A percentile compares a stretch with the other conserved stretches of the same genome.
Evolutionary conservation across 1,140 invertebrate species (phyloP).

Genomic region (Chymomyza costata): DNA sequence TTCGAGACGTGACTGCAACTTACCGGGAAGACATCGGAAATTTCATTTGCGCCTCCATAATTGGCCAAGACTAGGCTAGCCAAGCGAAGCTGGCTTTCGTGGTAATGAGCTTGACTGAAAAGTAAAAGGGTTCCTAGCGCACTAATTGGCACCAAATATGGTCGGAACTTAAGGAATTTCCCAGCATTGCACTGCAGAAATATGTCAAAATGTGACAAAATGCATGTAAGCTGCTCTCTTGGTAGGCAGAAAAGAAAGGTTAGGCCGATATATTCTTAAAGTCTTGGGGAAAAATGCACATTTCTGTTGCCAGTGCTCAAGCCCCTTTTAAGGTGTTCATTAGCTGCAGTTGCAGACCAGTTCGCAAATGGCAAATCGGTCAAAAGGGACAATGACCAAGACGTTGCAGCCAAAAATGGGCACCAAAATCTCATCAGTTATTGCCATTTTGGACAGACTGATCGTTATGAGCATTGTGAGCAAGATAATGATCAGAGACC

Average conservation of each 20-base stretch:
- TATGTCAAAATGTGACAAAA: slow-evolving; percentile 74
- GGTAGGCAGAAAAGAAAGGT: background rate
- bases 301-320: slow-evolving; percentile 23
- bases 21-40: slow-evolving; percentile 44
- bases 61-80: slow-evolving; percentile 20
- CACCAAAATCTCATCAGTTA: slow-evolving; percentile 61
- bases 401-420: slow-evolving; percentile 47
- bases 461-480: slow-evolving; percentile 27
- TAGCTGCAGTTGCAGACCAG: too few species aligned
- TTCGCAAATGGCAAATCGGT: too few species aligned
- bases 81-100: background rate
- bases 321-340: slow-evolving; percentile 69
- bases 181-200: slow-evolving; percentile 38
- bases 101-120: slow-evolving; percentile 32
- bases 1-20: slow-evolving; percentile 45
- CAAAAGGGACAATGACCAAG: slow-evolving; percentile 37
- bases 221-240: slow-evolving; percentile 43
- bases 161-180: slow-evolving; percentile 28
- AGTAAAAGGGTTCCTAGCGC: slow-evolving; percentile 55
- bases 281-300: slow-evolving; percentile 46
- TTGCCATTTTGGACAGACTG: slow-evolving; percentile 42
- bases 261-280: background rate
- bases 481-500: slow-evolving; percentile 20
- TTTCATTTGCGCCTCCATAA: slow-evolving; percentile 62
- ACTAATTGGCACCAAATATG: slow-evolving; percentile 70